These are phyloP conservation scores for Pararge aegeria DNA, from an alignment of 1,140 invertebrate genomes.

Conservation along the genomic window DNA sequence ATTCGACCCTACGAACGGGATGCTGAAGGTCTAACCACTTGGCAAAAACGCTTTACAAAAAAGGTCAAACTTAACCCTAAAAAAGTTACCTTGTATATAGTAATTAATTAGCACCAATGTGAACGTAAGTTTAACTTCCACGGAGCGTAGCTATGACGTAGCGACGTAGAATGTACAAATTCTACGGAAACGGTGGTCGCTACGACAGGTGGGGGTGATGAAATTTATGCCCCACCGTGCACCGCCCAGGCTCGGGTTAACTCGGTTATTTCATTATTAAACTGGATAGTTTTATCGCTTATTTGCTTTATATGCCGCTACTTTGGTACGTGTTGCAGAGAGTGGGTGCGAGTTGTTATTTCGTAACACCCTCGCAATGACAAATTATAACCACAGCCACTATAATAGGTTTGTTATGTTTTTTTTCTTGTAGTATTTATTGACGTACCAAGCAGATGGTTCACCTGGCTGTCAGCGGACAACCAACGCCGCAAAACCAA, in stretches of 20 bases:
- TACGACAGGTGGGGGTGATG: slow-evolving; percentile 33
- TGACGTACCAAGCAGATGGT: too few relatives aligned
- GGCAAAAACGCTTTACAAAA: not conserved
- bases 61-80: not conserved
- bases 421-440: too few relatives aligned
- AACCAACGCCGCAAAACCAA: too few relatives aligned
- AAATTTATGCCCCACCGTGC: slow-evolving; percentile 30
- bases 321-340: not conserved
- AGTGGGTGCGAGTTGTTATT: not conserved
- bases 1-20: too few relatives aligned
- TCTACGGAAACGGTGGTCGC: slow-evolving; percentile 31
- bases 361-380: not conserved
- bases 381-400: not conserved
- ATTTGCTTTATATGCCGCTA: slow-evolving; percentile 9
- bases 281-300: slow-evolving; percentile 22
- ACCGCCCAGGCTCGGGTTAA: slow-evolving; percentile 11
- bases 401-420: too few relatives aligned
- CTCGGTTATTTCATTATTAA: slow-evolving; percentile 31
- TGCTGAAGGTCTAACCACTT: too few relatives aligned
- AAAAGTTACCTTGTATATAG: not conserved
- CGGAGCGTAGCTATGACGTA: slow-evolving; percentile 29
- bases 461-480: too few relatives aligned
- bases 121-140: slow-evolving; percentile 1
- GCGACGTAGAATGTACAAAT: slow-evolving; percentile 28
- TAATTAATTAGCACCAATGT: not conserved